Percentiles rank a stretch among this genome's conserved stretches.
Conservation (phyloP, 2,888 invertebrate species). For the Epiblema foenella region DNA sequence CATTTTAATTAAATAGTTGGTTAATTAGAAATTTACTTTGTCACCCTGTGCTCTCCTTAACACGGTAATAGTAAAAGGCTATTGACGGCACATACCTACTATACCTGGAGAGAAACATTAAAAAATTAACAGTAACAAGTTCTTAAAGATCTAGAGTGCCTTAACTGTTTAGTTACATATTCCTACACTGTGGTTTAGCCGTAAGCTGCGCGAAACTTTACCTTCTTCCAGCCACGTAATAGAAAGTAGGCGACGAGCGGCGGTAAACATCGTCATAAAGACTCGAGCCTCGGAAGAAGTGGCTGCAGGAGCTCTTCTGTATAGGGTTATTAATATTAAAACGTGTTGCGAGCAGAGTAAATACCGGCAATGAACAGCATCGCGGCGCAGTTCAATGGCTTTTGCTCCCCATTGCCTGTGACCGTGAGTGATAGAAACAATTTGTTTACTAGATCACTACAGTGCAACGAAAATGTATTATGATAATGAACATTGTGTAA, state of each 20-base stretch:
- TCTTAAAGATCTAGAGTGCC: slow-evolving; percentile 9
- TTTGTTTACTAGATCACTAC: slow-evolving; percentile 21
- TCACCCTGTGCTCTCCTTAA: not conserved
- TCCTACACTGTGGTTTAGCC: slow-evolving; percentile 33
- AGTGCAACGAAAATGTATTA: slow-evolving; percentile 9
- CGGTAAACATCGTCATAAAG: slow-evolving; percentile 80
- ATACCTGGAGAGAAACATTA: not conserved
- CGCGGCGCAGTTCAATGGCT: slow-evolving; percentile 60
- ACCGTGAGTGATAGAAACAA: slow-evolving; percentile 2
- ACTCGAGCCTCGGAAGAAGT: slow-evolving; percentile 63
- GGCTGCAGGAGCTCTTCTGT: slow-evolving; percentile 68
- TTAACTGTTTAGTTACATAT: slow-evolving; percentile 22
- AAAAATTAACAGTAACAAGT: slow-evolving; percentile 7
- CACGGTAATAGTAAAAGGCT: not conserved
- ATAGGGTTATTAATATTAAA: slow-evolving; percentile 81
- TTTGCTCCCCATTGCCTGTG: slow-evolving; percentile 49
- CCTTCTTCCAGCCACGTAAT: slow-evolving; percentile 54
- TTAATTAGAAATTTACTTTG: not conserved
- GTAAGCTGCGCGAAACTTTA: slow-evolving; percentile 58
- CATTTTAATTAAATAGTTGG: not conserved
- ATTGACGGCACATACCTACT: not conserved
- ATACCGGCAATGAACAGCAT: slow-evolving; percentile 64
- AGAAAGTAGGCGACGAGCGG: slow-evolving; percentile 56
- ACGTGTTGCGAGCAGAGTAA: slow-evolving; percentile 66
- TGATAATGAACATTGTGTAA: slow-evolving; percentile 17